These are phyloP conservation scores for Diploptera punctata DNA, from an alignment of 2,888 invertebrate genomes.

Conservation along the genomic window DNA sequence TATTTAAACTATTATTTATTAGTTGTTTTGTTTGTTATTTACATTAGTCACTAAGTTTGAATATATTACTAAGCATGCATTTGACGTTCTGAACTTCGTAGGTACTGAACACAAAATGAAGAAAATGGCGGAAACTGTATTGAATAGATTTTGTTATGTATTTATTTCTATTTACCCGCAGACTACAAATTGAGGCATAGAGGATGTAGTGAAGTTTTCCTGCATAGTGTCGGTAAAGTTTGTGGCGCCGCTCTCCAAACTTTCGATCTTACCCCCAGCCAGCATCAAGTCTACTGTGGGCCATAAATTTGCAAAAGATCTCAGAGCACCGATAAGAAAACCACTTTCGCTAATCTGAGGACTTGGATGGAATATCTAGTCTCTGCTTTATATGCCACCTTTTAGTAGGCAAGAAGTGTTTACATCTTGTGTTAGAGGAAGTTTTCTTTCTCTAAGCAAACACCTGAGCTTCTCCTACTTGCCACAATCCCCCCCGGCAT, in stretches of 20 bases:
- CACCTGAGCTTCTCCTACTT: constrained; percentile 3
- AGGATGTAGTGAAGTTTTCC: too few relatives aligned
- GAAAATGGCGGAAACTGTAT: too few relatives aligned
- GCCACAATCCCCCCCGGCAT: too few relatives aligned
- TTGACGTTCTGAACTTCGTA: too few relatives aligned
- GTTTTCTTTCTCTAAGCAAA: not conserved
- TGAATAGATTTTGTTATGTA: too few relatives aligned
- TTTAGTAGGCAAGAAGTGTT: not conserved
- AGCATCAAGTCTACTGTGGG: constrained; percentile 34
- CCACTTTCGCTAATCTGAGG: constrained; percentile 38
- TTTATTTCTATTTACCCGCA: too few relatives aligned
- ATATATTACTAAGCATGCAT: too few relatives aligned
- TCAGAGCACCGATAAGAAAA: constrained; percentile 31
- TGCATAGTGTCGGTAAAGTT: not conserved
- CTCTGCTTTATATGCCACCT: constrained; percentile 24
- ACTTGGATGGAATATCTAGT: constrained; percentile 34
- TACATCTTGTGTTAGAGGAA: not conserved
- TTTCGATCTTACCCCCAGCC: constrained; percentile 6
- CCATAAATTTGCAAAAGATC: constrained; percentile 38
- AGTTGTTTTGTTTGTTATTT: too few relatives aligned
- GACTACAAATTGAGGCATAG: too few relatives aligned
- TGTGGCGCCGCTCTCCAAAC: not conserved
- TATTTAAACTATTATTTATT: too few relatives aligned
- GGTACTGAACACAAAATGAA: too few relatives aligned
- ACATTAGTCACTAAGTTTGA: too few relatives aligned